These are phyloP conservation scores for Watsonalla cultraria DNA, from an alignment of 2,888 invertebrate species.

Conservation along the genomic window DNA sequence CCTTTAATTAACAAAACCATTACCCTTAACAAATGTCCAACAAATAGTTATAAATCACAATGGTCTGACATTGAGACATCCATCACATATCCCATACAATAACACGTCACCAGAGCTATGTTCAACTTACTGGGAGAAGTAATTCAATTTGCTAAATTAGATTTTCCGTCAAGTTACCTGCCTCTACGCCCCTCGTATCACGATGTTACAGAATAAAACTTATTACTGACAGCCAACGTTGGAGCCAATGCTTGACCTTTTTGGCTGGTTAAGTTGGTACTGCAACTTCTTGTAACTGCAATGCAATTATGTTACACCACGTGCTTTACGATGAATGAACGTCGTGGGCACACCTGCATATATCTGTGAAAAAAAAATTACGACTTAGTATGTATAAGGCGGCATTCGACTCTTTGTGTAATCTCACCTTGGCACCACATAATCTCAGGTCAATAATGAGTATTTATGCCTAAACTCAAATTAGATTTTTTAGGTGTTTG, in stretches of 20 bases:
- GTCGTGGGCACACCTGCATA: no score
- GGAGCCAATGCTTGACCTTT: constrained; percentile 26
- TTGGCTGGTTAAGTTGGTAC: not conserved
- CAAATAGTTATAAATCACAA: constrained; percentile 15
- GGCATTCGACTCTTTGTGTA: no score
- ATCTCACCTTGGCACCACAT: no score
- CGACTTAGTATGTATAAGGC: no score
- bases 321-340: no score
- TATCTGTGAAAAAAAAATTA: no score
- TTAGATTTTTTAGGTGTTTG: no score
- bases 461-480: no score
- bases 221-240: constrained; percentile 35
- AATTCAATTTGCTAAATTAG: constrained; percentile 75
- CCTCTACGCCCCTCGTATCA: constrained; percentile 47
- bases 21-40: constrained; percentile 3
- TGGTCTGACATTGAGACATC: constrained; percentile 13
- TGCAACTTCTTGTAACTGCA: not conserved
- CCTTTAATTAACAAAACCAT: constrained; percentile 1
- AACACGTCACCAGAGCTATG: constrained; percentile 36
- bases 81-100: constrained; percentile 33
- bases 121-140: constrained; percentile 57
- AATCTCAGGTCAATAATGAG: no score
- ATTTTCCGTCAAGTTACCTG: constrained; percentile 74
- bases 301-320: no score
- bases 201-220: constrained; percentile 33